Conservation (phyloP, 2,113 vertebrate species). For the Cygnus buccinator region DNA sequence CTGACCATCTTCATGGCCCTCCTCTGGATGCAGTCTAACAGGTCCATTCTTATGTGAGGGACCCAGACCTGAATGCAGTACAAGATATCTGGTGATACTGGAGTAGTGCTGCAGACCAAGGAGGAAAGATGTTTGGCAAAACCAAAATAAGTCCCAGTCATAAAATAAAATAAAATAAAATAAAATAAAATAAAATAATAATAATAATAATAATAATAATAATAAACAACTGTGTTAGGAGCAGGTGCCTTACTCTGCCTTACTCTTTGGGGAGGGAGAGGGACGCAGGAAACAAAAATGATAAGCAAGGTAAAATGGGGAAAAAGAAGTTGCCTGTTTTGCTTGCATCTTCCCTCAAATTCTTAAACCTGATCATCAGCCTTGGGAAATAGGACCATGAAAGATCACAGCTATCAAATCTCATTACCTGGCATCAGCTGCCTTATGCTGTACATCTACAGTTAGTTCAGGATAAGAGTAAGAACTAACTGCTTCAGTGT, state of each 20-base stretch:
- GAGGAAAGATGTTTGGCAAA: not conserved
- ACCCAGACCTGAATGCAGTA: no score
- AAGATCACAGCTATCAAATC: not conserved
- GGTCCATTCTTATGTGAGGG: no score
- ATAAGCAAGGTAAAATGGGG: not conserved
- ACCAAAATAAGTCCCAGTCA: not conserved
- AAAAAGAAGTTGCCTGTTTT: not conserved
- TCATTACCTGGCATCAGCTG: accelerated
- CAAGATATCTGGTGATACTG: no score
- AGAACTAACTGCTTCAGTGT: not conserved
- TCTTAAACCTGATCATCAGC: not conserved
- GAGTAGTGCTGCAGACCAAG: not conserved
- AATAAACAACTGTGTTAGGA: not conserved
- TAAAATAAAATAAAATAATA: not conserved
- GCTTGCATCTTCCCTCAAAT: not conserved
- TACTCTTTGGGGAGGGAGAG: not conserved
- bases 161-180: not conserved
- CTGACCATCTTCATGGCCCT: no score
- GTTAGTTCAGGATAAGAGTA: not conserved
- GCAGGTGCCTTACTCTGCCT: not conserved
- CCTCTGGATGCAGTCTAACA: no score
- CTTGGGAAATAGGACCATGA: no score
- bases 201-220: no score
- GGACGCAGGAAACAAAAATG: not conserved
- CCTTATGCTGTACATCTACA: not conserved